Conservation (phyloP, 1,140 invertebrate species). For the Drosophila tropicalis region DNA sequence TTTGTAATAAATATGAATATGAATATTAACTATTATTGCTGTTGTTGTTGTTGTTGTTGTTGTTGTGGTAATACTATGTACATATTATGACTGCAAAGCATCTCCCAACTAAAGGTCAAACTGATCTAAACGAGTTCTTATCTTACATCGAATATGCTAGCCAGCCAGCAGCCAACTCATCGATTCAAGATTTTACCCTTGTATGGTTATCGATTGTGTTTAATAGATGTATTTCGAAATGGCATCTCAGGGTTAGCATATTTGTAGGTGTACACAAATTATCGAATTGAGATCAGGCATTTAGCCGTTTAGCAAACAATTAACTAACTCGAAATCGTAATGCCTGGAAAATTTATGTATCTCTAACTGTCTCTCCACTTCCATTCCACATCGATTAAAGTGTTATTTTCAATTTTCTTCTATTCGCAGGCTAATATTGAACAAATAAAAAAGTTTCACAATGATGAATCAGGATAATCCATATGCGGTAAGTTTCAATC, state of each 20-base stretch:
- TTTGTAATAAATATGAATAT: conserved; percentile 51
- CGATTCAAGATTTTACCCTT: conserved; percentile 18
- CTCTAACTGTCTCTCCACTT: background rate
- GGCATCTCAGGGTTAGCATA: conserved; percentile 7
- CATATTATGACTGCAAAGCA: conserved; percentile 16
- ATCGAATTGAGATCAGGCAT: conserved; percentile 8
- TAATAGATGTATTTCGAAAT: conserved; percentile 10
- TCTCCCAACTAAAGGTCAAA: conserved; percentile 14
- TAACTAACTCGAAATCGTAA: background rate
- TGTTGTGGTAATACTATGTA: conserved; percentile 14
- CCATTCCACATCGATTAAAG: too few relatives aligned
- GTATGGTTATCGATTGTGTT: conserved; percentile 18
- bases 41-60: background rate
- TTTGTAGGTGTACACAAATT: conserved; percentile 7
- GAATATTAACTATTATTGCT: conserved; percentile 48
- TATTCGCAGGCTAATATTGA: conserved; percentile 25
- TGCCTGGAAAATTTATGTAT: background rate
- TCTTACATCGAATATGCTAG: conserved; percentile 11
- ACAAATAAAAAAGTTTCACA: conserved; percentile 24
- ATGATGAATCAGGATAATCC: conserved; percentile 83
- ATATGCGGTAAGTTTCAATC: conserved; percentile 75
- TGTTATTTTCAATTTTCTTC: background rate
- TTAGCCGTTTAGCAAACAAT: background rate
- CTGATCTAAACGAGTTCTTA: conserved; percentile 17
- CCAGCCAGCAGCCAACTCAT: conserved; percentile 4